These are phyloP conservation scores for Nomada ferruginata DNA, from an alignment of 2,888 invertebrate species.

Conservation along the genomic window DNA sequence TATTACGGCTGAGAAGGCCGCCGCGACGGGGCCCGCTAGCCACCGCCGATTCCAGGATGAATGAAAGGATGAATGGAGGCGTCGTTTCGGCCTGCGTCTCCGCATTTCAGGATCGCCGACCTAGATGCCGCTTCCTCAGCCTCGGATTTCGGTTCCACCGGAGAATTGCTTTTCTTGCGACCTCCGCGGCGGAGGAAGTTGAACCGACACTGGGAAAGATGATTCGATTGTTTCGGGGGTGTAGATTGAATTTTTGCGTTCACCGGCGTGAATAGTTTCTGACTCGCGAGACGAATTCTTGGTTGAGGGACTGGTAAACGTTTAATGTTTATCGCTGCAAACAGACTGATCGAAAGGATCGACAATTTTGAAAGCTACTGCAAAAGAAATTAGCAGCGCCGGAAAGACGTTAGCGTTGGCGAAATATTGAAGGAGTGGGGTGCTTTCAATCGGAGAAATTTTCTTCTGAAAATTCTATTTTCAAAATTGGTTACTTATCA, in stretches of 20 bases:
- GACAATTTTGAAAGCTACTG: too few relatives aligned
- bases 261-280: not conserved
- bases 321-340: too few relatives aligned
- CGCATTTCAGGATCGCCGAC: slow-evolving; percentile 10
- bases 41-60: slow-evolving; percentile 71
- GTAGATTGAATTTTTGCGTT: slow-evolving; percentile 10
- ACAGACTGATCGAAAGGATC: too few relatives aligned
- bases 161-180: slow-evolving; percentile 18
- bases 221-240: slow-evolving; percentile 6
- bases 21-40: slow-evolving; percentile 55
- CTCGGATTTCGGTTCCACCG: not conserved
- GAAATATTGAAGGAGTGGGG: too few relatives aligned
- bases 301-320: too few relatives aligned
- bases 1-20: slow-evolving; percentile 73
- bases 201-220: not conserved
- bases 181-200: not conserved
- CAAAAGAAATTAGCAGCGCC: too few relatives aligned
- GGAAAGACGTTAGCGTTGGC: too few relatives aligned
- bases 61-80: slow-evolving; percentile 81
- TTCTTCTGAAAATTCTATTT: too few relatives aligned
- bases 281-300: too few relatives aligned
- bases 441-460: too few relatives aligned
- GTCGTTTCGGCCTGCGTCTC: slow-evolving; percentile 44
- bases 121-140: slow-evolving; percentile 24
- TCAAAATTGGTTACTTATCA: too few relatives aligned